phyloP scores from a whole-genome alignment of 2,113 vertebrate genomes.

The Podarcis raffonei region DNA sequence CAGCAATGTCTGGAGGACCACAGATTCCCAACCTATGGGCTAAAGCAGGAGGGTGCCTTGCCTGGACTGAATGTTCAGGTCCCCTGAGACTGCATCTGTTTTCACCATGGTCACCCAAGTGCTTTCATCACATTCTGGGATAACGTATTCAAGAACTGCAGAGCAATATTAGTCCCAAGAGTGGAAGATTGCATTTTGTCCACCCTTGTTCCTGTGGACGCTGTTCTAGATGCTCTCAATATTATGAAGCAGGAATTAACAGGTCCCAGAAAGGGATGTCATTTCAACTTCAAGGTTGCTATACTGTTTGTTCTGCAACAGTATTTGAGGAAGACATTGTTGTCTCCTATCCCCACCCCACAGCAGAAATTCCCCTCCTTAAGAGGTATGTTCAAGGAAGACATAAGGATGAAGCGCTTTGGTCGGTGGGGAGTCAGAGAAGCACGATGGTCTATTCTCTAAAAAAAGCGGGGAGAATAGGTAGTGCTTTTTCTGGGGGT shows the following conservation, averaged over 20 bases:
- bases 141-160: neutral
- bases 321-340: neutral
- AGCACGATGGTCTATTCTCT: neutral
- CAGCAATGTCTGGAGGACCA: neutral
- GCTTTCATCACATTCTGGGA: neutral
- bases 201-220: neutral
- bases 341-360: neutral
- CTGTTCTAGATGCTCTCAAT: neutral
- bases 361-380: neutral
- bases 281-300: neutral
- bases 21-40: no score
- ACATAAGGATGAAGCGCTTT: neutral
- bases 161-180: neutral
- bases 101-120: neutral
- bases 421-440: neutral
- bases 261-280: neutral
- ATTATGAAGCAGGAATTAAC: neutral
- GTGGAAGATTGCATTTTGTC: neutral
- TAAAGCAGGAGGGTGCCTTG: neutral
- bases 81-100: neutral
- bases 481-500: no score
- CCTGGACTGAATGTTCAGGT: neutral
- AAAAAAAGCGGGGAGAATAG: no score
- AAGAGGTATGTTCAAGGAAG: neutral
- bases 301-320: neutral